Base-by-base conservation (phyloP, 30 jellyfish, hydroid and myxozoan species). In the Nemopilema nomurai region DNA sequence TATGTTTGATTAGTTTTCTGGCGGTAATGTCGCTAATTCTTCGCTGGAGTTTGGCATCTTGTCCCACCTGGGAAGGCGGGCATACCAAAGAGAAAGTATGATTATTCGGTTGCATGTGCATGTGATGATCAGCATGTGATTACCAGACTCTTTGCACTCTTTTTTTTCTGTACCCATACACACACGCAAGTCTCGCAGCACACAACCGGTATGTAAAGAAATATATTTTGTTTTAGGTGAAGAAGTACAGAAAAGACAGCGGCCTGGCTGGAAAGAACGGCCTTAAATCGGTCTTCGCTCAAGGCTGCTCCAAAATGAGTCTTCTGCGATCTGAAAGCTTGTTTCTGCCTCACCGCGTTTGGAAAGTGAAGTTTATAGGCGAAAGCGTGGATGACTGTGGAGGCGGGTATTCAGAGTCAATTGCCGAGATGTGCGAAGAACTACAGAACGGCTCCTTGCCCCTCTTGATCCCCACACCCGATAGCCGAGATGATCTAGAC, bases 361-460 rank as follows among this genome's bases (percentile, higher is more conserved):
- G 98, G 98, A 92, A 92, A 62, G 97, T 92, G 81, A 87, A 88
- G 52, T 92, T 92, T 74, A 76, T 92, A 19, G 98, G 97, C 1
- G 98, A 92, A 63, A 82, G 97, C 22, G 98, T 88, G 29, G 98
- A 92, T 71, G 98, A 92, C 87, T 87, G 97, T 71, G 98, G 98
- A 27, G 98, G 98, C 67, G 98, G 97, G 0, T 92, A 86, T 87
- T 87, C 97, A 6, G 98, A 92, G 79, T 87, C 98, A 22, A 78
- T 92, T 23, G 97, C 98, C 18, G 98, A 92, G 53, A 87, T 92
- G 92, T 92, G 98, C 73, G 97, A 92, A 49, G 98, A 87, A 52
- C 73, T 92, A 41, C 96, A 87, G 69, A 82, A 92, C 70, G 98
- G 98, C 18, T 53, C 89, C 1, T 67, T 92, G 67, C 98, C 98